Evolutionary conservation across 2,113 vertebrate genomes (phyloP).

Genomic region (Grammomys surdaster): DNA sequence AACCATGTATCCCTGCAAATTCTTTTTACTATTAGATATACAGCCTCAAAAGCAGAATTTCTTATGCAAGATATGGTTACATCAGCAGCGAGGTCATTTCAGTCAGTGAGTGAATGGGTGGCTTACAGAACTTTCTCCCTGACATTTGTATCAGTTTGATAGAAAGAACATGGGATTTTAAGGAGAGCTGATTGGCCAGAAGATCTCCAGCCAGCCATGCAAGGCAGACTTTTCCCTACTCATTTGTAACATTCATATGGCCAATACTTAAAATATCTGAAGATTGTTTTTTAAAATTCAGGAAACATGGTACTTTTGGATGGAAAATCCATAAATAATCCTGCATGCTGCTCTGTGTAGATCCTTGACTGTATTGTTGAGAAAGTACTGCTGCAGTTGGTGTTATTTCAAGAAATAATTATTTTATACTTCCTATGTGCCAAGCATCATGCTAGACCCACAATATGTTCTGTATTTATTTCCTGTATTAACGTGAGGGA

Average conservation of each 20-base stretch:
- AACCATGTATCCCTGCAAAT: not conserved
- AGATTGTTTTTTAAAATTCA: not conserved
- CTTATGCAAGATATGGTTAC: not conserved
- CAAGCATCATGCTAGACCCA: conserved; percentile 27
- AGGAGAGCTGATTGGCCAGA: not conserved
- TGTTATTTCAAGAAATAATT: conserved; percentile 63
- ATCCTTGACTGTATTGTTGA: not conserved
- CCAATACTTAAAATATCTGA: conserved; percentile 32
- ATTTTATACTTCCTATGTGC: conserved; percentile 6
- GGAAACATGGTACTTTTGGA: not conserved
- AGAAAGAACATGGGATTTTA: not conserved
- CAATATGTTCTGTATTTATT: conserved; percentile 62
- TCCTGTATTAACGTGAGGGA: not conserved
- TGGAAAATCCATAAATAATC: conserved; percentile 20
- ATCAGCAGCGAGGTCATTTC: not conserved
- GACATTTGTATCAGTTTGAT: not conserved
- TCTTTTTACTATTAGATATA: not conserved
- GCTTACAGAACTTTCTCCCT: not conserved
- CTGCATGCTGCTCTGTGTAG: not conserved
- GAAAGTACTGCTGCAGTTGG: not conserved
- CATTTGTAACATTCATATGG: not conserved
- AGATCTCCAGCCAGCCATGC: not conserved
- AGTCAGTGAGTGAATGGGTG: not conserved
- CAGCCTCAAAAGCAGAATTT: not conserved
- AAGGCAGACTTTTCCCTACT: not conserved